A percentile compares a stretch with the other conserved stretches of the same genome.
These are phyloP conservation scores for Danionella cerebrum DNA, from an alignment of 2,113 vertebrate species.

Conservation along the genomic window DNA sequence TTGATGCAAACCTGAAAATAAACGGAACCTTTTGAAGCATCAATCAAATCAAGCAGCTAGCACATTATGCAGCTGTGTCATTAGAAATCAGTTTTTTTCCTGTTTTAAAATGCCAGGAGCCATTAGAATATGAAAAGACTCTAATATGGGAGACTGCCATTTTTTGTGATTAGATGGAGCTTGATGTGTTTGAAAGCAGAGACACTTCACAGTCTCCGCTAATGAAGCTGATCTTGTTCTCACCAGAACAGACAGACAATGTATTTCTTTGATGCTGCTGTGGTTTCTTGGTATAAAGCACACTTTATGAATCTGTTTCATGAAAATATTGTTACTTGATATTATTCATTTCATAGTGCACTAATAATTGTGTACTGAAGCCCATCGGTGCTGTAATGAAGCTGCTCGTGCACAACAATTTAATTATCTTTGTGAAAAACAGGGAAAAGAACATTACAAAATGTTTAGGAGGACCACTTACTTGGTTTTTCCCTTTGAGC, in stretches of 20 bases:
- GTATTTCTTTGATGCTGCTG: background rate
- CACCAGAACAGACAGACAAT: background rate
- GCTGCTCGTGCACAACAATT: too few species aligned
- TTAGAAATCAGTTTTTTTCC: slow-evolving; percentile 22
- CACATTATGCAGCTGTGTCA: slow-evolving; percentile 28
- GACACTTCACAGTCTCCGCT: slow-evolving; percentile 5
- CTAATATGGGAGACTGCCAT: background rate
- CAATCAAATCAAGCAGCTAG: slow-evolving; percentile 23
- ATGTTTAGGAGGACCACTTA: slow-evolving; percentile 42
- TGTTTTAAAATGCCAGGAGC: slow-evolving; percentile 15
- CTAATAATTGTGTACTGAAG: too few species aligned
- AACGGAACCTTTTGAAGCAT: slow-evolving; percentile 25
- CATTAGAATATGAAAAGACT: slow-evolving; percentile 39
- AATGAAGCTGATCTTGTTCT: slow-evolving; percentile 9
- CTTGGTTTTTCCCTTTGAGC: slow-evolving; percentile 76
- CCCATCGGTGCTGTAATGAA: too few species aligned
- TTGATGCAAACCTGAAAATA: slow-evolving; percentile 6
- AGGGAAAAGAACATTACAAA: background rate
- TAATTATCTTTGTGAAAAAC: too few species aligned
- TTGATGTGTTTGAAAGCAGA: slow-evolving; percentile 27
- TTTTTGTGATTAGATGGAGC: slow-evolving; percentile 8
- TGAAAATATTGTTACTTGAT: too few species aligned
- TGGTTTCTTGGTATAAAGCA: background rate
- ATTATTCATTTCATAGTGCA: too few species aligned
- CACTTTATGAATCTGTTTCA: background rate